Evolutionary conservation across 2,113 vertebrate genomes (phyloP).

Genomic region (Hymenochirus boettgeri): DNA sequence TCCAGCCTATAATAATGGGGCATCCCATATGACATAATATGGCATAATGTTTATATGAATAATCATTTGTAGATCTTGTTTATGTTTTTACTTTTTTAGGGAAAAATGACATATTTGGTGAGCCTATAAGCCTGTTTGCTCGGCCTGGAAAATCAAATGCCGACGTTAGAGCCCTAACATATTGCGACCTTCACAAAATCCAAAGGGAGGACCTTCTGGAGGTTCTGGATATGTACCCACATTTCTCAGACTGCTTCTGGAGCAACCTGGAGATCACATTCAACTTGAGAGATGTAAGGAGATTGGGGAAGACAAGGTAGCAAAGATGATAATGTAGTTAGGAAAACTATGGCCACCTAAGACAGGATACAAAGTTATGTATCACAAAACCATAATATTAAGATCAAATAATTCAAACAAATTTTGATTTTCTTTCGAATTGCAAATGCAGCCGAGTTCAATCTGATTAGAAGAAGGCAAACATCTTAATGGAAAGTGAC

Average conservation of each 20-base stretch:
- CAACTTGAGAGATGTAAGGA: constrained; percentile 90
- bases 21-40: too few relatives aligned
- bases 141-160: constrained; percentile 87
- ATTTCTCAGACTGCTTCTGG: constrained; percentile 91
- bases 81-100: constrained; percentile 64
- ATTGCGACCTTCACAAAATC: constrained; percentile 96
- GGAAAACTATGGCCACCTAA: too few relatives aligned
- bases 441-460: too few relatives aligned
- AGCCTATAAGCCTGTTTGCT: constrained; percentile 82
- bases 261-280: constrained; percentile 95
- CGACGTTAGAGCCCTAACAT: constrained; percentile 88
- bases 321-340: background rate
- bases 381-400: too few relatives aligned
- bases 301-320: background rate
- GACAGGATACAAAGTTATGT: too few relatives aligned
- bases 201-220: constrained; percentile 89
- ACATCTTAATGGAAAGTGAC: too few relatives aligned
- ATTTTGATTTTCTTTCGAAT: too few relatives aligned
- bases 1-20: too few relatives aligned
- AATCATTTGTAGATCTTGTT: too few relatives aligned
- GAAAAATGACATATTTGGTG: constrained; percentile 95
- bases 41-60: too few relatives aligned
- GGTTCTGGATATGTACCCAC: constrained; percentile 94
- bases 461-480: too few relatives aligned
- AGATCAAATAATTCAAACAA: too few relatives aligned